phyloP scores from a whole-genome alignment of 2,888 invertebrate genomes.

The Salticus scenicus region DNA sequence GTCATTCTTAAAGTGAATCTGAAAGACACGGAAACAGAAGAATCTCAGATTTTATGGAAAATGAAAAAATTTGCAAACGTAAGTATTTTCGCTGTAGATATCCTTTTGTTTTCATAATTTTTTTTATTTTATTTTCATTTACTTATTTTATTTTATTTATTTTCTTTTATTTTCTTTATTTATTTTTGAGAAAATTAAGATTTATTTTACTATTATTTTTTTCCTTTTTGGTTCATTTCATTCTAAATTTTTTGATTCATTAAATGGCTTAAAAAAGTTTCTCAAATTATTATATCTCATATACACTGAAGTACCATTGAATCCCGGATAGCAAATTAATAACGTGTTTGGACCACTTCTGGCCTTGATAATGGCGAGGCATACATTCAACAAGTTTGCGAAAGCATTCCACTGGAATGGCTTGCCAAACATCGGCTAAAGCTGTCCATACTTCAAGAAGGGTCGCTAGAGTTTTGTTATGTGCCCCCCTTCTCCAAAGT shows the following conservation, averaged over 20 bases:
- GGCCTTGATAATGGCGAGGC: background rate
- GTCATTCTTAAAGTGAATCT: background rate
- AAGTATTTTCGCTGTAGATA: no score
- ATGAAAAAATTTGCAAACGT: background rate
- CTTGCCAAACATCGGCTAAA: background rate
- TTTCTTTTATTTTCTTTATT: no score
- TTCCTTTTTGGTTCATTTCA: no score
- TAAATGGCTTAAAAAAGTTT: no score
- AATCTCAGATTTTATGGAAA: background rate
- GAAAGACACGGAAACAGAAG: background rate
- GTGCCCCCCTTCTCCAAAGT: conserved; percentile 7
- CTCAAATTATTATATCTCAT: no score
- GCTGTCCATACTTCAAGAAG: conserved; percentile 11
- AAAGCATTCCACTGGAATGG: background rate
- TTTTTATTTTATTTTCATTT: no score
- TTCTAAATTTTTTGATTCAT: no score
- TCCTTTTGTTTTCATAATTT: no score
- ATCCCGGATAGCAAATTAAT: background rate
- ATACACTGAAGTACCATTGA: background rate
- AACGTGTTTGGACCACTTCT: background rate
- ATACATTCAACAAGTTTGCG: background rate
- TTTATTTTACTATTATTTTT: no score
- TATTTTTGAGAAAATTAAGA: no score
- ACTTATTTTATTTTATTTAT: no score
- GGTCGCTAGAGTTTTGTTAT: background rate